phyloP scores from a whole-genome alignment of 2,797 vertebrate genomes.

The Antrozous pallidus region DNA sequence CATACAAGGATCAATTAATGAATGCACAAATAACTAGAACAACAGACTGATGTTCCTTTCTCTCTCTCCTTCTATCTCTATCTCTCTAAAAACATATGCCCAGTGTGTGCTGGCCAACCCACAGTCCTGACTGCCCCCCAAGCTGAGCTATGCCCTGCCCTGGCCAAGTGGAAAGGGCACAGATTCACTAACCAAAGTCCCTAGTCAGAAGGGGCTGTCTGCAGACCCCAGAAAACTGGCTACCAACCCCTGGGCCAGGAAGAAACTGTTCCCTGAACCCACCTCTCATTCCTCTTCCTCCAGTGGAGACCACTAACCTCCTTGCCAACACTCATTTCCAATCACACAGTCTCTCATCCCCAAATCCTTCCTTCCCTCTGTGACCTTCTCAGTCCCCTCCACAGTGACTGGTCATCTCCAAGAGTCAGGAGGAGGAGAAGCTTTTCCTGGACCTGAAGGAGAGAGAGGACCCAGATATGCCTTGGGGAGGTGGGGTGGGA shows the following conservation, averaged over 20 bases:
- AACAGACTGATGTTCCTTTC: too few relatives aligned
- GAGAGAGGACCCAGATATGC: background rate
- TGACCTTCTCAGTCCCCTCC: background rate
- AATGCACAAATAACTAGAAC: too few relatives aligned
- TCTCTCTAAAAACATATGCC: too few relatives aligned
- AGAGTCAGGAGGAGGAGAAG: background rate
- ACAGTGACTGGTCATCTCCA: accelerated
- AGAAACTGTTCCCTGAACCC: background rate
- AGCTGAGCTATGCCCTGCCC: background rate
- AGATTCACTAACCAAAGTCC: background rate
- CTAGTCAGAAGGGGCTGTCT: background rate
- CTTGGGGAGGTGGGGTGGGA: background rate
- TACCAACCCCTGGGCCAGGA: background rate
- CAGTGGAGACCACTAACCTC: too few relatives aligned
- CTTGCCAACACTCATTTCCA: background rate
- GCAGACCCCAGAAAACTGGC: background rate
- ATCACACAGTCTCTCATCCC: background rate
- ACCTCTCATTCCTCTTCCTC: background rate
- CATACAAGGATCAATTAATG: too few relatives aligned
- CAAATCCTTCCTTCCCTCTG: background rate
- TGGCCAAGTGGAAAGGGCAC: background rate
- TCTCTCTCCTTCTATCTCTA: too few relatives aligned
- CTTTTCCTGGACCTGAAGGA: background rate
- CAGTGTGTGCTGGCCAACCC: background rate
- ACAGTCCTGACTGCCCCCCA: background rate